Evolutionary conservation across 2,113 vertebrate species (phyloP), one percentile per base, ranked within the genome.

Genomic region (Maylandia zebra): DNA sequence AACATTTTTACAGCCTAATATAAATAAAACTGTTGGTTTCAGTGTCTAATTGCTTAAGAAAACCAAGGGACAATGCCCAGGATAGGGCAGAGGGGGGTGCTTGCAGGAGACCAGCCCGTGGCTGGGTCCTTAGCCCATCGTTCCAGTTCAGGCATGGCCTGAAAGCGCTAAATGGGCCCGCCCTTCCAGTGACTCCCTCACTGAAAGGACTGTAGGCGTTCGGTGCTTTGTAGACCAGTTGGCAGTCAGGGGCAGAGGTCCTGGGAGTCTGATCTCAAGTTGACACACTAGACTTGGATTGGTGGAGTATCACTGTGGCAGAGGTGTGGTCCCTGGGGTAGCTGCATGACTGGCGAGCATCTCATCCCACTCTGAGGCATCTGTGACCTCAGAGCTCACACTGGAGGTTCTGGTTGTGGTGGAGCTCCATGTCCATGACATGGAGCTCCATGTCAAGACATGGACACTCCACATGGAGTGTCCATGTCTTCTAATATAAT

Each of bases 31-130:
- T 13, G 30, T 78, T 34, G 45, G 16, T 78, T 78, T 50, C 43
- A 5, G 10, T 76, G 6, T 50, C 27, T 34, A 78, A 52, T 52
- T 78, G 69, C 41, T 74, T 74, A 48, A 74, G 69, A 48, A 74
- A 74, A 48, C 9, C 69, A 74, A 74, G 41, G 41, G 69, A 74
- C 36, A 69, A 69, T 69, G 7, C 41, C 9, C 9, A 45, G 69
- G 9, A 74, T 74, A 74, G 14, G 38, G 69, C 69, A 45, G 8
- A 45, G 13, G 13, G 13, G 22, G 41, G 2, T 74, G 69, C 69
- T 48, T 30, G 14, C 41, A 74, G 69, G 41, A 74, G 69, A 48
- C 14, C 41, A 45, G 22, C 69, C 13, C 4, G 0, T 45, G 69
- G 41, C 69, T 27, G 38, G 14, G 41, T 27, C 41, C 41, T 74